Base-by-base conservation (phyloP, 2,113 vertebrate genomes). In the Arenaria interpres region DNA sequence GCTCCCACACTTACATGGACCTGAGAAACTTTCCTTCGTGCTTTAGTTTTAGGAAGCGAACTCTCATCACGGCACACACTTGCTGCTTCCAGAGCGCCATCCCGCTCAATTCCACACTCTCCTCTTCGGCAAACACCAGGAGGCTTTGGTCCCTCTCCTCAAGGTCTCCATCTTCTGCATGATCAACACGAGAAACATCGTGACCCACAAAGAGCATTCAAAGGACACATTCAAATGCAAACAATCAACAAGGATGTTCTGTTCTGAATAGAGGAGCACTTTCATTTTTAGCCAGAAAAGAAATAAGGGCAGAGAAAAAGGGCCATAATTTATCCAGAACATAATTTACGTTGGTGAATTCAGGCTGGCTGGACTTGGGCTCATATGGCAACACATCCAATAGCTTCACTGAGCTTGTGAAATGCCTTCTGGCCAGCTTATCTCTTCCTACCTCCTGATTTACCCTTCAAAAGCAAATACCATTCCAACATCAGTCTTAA, bases 31-130 rank as follows among this genome's bases (percentile, higher is more conserved):
- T 99, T 22, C 96, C 98, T 41, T 98, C 99, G 0, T 98, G 97
- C 80, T 83, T 98, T 68, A 99, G 98, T 62, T 98, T 99, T 35
- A 99, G 97, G 96, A 99, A 98, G 89, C 98, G 99, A 81, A 99
- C 96, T 96, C 98, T 97, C 41, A 98, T 98, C 39, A 99, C 66
- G 1, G 98, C 96, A 74, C 98, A 96, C 90, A 99, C 98, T 96
- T 99, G 99, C 97, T 99, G 99, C 90, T 97, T 98, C 99, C 99
- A 99, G 64, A 99, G 98, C 2, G 96, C 90, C 51, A 97, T 97
- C 83, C 97, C 97, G 0, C 95, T 92, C 78, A 97, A 66, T 1
- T 94, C 32, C 10, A 95, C 87, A 0, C 81, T 95, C 22, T 86
- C 96, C n/a, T 79, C 73, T 33, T 98, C 98, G 0, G 98, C 97